These are phyloP conservation scores for Sesamia inferens DNA, from an alignment of 2,888 invertebrate species.

Conservation along the genomic window DNA sequence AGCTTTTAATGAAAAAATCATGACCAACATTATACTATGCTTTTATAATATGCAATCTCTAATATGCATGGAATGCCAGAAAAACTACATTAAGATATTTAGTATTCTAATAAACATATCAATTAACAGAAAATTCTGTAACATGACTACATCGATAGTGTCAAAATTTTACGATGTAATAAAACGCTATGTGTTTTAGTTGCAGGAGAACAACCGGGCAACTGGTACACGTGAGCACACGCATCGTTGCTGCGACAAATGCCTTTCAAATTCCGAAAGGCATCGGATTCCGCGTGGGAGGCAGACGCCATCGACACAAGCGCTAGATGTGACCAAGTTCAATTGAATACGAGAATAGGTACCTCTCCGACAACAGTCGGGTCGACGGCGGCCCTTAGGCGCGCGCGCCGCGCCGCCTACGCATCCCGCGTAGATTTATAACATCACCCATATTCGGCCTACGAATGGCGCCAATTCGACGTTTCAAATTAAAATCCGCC, in stretches of 20 bases:
- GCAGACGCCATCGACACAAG: constrained; percentile 77
- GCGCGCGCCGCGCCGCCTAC: constrained; percentile 80
- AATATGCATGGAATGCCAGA: constrained; percentile 14
- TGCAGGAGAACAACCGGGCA: constrained; percentile 70
- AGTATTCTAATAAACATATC: constrained; percentile 60
- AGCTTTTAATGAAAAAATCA: not conserved
- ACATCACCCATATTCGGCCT: constrained; percentile 89
- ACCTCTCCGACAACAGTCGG: constrained; percentile 67
- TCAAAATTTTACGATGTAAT: constrained; percentile 79
- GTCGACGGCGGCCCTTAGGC: constrained; percentile 73
- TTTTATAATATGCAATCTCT: not conserved
- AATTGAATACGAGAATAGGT: constrained; percentile 80
- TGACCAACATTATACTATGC: not conserved
- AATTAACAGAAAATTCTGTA: constrained; percentile 66
- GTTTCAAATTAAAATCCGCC: constrained; percentile 87
- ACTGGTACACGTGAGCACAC: constrained; percentile 77
- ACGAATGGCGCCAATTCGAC: constrained; percentile 89
- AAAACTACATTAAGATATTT: constrained; percentile 41
- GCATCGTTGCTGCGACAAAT: constrained; percentile 82
- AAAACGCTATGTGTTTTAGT: constrained; percentile 78
- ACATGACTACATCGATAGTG: constrained; percentile 68
- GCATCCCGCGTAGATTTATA: constrained; percentile 84
- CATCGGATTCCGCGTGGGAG: constrained; percentile 80
- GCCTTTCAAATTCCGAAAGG: constrained; percentile 88
- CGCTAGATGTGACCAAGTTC: constrained; percentile 82